A percentile compares a stretch with the other conserved stretches of the same genome.
Evolutionary conservation across 2,113 vertebrate species (phyloP).

Genomic region (Sorex fumeus): DNA sequence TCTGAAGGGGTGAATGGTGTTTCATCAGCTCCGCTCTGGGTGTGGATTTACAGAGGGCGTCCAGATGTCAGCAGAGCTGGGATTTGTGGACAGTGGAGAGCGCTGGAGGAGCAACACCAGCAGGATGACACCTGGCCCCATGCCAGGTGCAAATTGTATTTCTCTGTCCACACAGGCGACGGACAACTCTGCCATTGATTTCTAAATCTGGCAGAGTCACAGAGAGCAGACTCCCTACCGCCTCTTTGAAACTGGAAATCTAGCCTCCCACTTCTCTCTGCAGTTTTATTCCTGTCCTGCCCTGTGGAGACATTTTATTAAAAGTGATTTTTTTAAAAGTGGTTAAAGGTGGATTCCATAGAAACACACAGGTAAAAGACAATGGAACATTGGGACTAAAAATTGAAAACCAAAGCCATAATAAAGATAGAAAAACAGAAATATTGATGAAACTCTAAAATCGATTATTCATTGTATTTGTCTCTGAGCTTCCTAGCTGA

Average conservation of each 20-base stretch:
- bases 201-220: constrained; percentile 39
- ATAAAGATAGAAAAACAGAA: constrained; percentile 25
- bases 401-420: constrained; percentile 39
- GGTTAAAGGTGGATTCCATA: constrained; percentile 10
- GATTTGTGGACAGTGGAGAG: constrained; percentile 33
- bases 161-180: constrained; percentile 19
- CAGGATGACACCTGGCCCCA: constrained; percentile 14
- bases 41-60: background rate
- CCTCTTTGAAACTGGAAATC: constrained; percentile 1
- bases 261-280: background rate
- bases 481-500: constrained; percentile 21
- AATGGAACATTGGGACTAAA: background rate
- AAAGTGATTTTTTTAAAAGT: constrained; percentile 18
- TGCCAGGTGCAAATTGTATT: constrained; percentile 55
- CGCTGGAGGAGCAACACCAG: background rate
- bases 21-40: background rate
- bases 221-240: background rate
- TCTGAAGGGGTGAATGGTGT: background rate
- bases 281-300: background rate
- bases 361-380: background rate
- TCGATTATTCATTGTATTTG: background rate
- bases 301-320: constrained; percentile 2
- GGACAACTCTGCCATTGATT: background rate
- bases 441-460: background rate
- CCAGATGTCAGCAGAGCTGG: constrained; percentile 27